Base-by-base conservation (phyloP, 1,140 invertebrate genomes). In the Drosophila willistoni region DNA sequence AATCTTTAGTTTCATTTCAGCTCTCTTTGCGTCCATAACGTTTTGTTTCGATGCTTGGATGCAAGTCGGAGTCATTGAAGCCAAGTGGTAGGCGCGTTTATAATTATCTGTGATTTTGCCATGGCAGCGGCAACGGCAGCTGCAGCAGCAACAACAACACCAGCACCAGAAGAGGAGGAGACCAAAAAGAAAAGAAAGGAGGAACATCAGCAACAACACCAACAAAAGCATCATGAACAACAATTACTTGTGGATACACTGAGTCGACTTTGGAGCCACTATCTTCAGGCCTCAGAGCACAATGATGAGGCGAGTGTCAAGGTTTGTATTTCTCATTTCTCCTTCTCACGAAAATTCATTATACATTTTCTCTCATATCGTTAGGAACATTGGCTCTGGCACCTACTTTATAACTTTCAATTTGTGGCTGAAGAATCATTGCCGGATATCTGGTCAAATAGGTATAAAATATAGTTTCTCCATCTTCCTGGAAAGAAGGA, bases 351-450 rank as follows among this genome's bases (percentile, higher is more conserved):
- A 33, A 33, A 12, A 19, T 44, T 84, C 89, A 84, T 83, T 80
- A 54, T 61, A 22, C 56, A 13, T 71, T 13, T 61, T 0, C 25
- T 17, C 14, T 62, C 33, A 12, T n/a, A 60, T 14, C 63, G 17
- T 69, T 29, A 91, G 90, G 74, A 90, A 68, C 90, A 91, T 64
- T 90, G 84, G 90, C 71, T 91, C 3, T 81, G 90, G 80, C 60
- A 81, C 6, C 71, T 91, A 62, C 72, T 91, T 1, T 91, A 81
- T 55, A 81, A 91, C 29, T 91, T 86, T 41, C 90, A 91, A 72
- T 90, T 83, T 68, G 33, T 86, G 42, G 69, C 86, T 13, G 73
- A 86, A 41, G 73, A 57, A 57, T 59, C 69, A 7, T 25, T 90
- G 57, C 72, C 78, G 54, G 73, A 84, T 65, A 74, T 68, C 1